These are phyloP conservation scores for Corythornis vintsioides DNA, from an alignment of 2,113 vertebrate genomes.

Conservation along the genomic window DNA sequence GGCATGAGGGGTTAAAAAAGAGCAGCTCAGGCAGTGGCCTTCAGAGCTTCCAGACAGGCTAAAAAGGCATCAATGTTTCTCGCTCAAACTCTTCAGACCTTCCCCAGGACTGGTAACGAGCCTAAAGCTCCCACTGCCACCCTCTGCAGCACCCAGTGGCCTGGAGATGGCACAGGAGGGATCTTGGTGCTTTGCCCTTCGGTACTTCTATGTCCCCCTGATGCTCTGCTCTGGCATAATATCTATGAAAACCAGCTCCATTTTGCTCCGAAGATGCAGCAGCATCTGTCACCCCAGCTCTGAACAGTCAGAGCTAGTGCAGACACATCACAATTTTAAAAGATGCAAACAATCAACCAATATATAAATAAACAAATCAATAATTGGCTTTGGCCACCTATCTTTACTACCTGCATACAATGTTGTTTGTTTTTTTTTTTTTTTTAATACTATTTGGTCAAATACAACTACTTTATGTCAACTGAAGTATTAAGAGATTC, in stretches of 20 bases:
- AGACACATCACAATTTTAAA: no score
- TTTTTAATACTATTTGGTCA: background rate
- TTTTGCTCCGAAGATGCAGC: no score
- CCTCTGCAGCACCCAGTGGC: background rate
- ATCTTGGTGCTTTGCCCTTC: background rate
- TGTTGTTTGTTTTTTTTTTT: background rate
- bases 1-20: background rate
- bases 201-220: background rate
- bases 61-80: background rate
- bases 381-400: background rate
- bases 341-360: no score
- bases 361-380: background rate
- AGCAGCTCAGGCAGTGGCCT: background rate
- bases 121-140: fast-evolving
- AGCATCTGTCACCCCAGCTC: background rate
- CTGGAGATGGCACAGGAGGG: background rate
- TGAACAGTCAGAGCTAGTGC: background rate
- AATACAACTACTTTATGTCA: background rate
- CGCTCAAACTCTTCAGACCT: fast-evolving
- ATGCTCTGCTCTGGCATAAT: background rate
- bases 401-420: background rate
- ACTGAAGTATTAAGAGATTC: background rate
- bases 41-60: background rate
- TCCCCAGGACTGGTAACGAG: background rate
- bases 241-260: background rate